Percentiles rank a stretch among this genome's conserved stretches.
Evolutionary conservation across 1,140 invertebrate genomes (phyloP).

Genomic region (Araneus ventricosus): DNA sequence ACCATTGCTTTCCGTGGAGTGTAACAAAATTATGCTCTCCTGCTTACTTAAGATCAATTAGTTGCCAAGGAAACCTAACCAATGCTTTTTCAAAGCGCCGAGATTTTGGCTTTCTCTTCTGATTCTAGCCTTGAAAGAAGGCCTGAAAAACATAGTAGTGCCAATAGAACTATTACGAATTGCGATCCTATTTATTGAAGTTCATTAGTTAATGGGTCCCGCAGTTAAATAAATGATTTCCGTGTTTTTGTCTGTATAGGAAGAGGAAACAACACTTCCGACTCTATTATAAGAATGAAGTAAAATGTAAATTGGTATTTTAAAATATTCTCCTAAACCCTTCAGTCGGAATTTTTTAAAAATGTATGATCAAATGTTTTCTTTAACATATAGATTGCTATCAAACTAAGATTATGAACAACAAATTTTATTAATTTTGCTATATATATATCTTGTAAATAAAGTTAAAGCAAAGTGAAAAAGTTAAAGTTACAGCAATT

Average conservation of each 20-base stretch:
- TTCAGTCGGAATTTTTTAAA: too few species aligned
- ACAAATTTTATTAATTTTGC: too few species aligned
- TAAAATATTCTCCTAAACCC: too few species aligned
- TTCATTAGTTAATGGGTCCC: not conserved
- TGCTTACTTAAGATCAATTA: constrained; percentile 33
- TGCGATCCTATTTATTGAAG: not conserved
- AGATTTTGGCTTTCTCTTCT: constrained; percentile 42
- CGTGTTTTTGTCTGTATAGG: not conserved
- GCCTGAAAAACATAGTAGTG: not conserved
- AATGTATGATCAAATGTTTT: too few species aligned
- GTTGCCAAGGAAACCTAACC: constrained; percentile 43
- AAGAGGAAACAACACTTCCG: not conserved
- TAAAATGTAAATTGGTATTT: too few species aligned
- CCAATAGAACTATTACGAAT: not conserved
- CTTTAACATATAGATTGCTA: too few species aligned
- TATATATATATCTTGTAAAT: too few species aligned
- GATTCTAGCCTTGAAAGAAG: constrained; percentile 17
- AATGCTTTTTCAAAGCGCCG: not conserved
- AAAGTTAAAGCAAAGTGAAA: too few species aligned
- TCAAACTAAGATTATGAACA: too few species aligned
- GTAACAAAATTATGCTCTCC: constrained; percentile 2
- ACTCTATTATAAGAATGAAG: too few species aligned
- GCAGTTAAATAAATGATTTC: not conserved
- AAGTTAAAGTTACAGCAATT: too few species aligned
- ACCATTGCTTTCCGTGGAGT: constrained; percentile 28